Conservation (phyloP, 2,888 invertebrate genomes). For the Cybosia mesomella region DNA sequence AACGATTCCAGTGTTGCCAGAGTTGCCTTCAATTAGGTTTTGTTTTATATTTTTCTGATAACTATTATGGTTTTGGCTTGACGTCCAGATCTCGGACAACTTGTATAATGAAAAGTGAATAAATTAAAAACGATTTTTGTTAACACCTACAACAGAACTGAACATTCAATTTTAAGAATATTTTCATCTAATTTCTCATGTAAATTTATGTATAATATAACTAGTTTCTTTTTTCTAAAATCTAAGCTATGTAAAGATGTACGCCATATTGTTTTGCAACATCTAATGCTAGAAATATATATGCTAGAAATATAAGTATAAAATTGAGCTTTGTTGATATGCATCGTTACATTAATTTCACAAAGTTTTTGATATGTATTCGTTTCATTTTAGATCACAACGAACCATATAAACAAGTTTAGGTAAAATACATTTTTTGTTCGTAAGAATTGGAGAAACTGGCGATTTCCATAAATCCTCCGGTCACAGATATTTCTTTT, state of each 20-base stretch:
- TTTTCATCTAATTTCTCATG: conserved; percentile 56
- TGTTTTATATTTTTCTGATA: too few relatives aligned
- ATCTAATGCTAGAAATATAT: conserved; percentile 82
- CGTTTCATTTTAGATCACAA: conserved; percentile 39
- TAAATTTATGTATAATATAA: conserved; percentile 63
- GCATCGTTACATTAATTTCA: conserved; percentile 77
- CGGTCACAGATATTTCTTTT: background rate
- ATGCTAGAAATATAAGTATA: too few relatives aligned
- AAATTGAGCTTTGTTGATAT: conserved; percentile 87
- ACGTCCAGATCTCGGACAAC: too few relatives aligned
- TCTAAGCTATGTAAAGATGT: conserved; percentile 80
- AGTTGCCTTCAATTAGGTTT: too few relatives aligned
- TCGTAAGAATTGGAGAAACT: background rate
- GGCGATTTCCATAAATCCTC: background rate
- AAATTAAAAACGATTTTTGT: conserved; percentile 7
- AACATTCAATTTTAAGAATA: conserved; percentile 59
- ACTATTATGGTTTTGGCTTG: too few relatives aligned
- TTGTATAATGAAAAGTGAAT: background rate
- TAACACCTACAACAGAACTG: conserved; percentile 51
- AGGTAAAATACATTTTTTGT: background rate
- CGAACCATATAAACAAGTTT: conserved; percentile 12
- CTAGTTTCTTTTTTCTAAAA: conserved; percentile 56
- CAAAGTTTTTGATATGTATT: conserved; percentile 53
- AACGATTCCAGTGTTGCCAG: too few relatives aligned
- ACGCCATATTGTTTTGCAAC: conserved; percentile 79